Conservation (phyloP, 2,797 vertebrate genomes). For the Cyprinella venusta region DNA sequence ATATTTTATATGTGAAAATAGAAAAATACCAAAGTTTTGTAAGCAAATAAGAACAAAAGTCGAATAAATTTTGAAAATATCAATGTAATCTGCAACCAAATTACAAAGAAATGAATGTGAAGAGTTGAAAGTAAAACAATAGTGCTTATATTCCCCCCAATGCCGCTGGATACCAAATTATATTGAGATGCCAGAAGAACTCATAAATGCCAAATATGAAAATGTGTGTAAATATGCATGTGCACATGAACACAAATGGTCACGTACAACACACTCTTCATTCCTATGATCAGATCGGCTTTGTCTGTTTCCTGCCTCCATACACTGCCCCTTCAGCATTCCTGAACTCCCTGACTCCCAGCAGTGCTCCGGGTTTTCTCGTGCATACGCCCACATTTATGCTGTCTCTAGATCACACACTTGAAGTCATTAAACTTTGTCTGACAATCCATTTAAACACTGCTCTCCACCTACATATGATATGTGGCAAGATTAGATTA, state of each 20-base stretch:
- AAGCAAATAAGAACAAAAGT: background rate
- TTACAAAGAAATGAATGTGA: background rate
- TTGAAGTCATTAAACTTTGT: conserved; percentile 2
- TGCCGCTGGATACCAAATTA: background rate
- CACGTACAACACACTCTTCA: conserved; percentile 47
- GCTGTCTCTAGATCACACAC: conserved; percentile 15
- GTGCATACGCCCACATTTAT: conserved; percentile 33
- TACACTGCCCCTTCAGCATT: conserved; percentile 35
- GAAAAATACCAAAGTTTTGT: background rate
- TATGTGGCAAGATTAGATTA: background rate
- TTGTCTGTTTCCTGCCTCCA: conserved; percentile 50
- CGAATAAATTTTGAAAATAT: background rate
- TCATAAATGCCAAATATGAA: background rate
- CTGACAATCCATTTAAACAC: background rate
- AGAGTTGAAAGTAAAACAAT: background rate
- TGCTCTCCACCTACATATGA: background rate
- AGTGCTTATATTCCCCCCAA: background rate
- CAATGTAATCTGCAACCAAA: background rate
- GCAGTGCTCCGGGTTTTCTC: conserved; percentile 39
- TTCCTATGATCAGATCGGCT: conserved; percentile 51
- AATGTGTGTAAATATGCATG: conserved; percentile 5
- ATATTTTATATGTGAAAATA: background rate
- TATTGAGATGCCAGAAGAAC: background rate
- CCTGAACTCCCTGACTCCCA: conserved; percentile 47
- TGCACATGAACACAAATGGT: conserved; percentile 13